Conservation (phyloP, 2,797 vertebrate genomes). For the Rhinella marina region DNA sequence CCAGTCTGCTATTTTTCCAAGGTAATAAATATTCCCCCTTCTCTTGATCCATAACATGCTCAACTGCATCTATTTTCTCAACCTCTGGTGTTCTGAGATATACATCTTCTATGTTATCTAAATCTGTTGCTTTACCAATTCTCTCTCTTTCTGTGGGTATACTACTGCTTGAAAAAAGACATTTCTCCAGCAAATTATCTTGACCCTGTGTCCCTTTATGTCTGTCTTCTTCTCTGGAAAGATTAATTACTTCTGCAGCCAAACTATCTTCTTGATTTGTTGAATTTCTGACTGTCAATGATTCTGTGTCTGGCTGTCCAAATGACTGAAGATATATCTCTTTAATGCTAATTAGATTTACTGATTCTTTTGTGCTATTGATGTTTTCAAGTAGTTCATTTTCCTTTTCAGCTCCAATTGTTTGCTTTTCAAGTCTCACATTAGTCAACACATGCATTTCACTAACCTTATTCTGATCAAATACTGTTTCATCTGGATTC, state of each 20-base stretch:
- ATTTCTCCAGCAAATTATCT: not conserved
- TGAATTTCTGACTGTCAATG: not conserved
- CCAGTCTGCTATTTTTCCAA: not conserved
- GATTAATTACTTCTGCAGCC: not conserved
- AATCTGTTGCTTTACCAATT: not conserved
- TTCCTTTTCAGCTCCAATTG: not conserved
- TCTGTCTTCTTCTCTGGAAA: not conserved
- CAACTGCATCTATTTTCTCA: not conserved
- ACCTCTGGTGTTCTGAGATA: too few species aligned
- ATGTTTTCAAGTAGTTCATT: not conserved
- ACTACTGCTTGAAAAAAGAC: not conserved
- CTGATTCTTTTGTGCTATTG: not conserved
- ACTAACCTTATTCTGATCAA: not conserved
- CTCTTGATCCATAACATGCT: not conserved
- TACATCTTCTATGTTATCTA: not conserved
- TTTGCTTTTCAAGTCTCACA: not conserved
- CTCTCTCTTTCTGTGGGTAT: not conserved
- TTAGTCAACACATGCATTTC: not conserved
- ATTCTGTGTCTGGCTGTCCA: not conserved
- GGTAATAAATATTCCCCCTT: not conserved
- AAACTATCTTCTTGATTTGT: constrained; percentile 3
- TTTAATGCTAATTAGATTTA: not conserved
- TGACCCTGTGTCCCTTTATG: not conserved
- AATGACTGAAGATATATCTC: not conserved
- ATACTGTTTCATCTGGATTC: not conserved